phyloP scores from a whole-genome alignment of 92 coral and sea anemone species.

The Diadumene lineata region DNA sequence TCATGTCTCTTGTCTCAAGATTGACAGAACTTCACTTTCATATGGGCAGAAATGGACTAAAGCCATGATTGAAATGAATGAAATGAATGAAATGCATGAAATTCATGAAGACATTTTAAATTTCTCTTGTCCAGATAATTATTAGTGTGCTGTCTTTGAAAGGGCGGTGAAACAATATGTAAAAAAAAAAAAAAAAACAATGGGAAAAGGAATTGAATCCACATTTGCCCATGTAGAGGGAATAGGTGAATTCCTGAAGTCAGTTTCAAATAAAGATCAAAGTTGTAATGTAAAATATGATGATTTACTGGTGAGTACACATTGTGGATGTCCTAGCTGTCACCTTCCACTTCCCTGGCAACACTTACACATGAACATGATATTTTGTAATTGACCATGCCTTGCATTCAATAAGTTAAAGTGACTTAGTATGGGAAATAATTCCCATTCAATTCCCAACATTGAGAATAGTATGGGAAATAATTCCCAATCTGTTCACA shows the following conservation, averaged over 20 bases:
- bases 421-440: too few species aligned
- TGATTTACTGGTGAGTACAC: too few species aligned
- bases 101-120: slow-evolving; percentile 64
- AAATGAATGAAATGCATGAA: slow-evolving; percentile 45
- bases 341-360: too few species aligned
- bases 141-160: slow-evolving; percentile 76
- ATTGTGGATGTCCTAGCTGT: too few species aligned
- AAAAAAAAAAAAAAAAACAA: neutral
- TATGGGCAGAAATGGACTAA: slow-evolving; percentile 45
- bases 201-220: slow-evolving; percentile 47
- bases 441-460: too few species aligned
- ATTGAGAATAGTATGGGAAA: too few species aligned
- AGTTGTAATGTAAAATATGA: too few species aligned
- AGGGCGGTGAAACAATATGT: slow-evolving; percentile 43
- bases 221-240: slow-evolving; percentile 65
- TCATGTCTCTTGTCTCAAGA: slow-evolving; percentile 32
- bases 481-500: too few species aligned
- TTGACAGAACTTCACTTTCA: slow-evolving; percentile 47
- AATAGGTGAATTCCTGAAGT: slow-evolving; percentile 48
- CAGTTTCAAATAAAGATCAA: too few species aligned
- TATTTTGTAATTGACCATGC: too few species aligned
- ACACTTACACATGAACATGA: too few species aligned
- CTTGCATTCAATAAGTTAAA: too few species aligned
- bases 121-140: slow-evolving; percentile 65
- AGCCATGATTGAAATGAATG: slow-evolving; percentile 45